Base-by-base conservation (phyloP, 1,140 invertebrate species). In the Papilio machaon region DNA sequence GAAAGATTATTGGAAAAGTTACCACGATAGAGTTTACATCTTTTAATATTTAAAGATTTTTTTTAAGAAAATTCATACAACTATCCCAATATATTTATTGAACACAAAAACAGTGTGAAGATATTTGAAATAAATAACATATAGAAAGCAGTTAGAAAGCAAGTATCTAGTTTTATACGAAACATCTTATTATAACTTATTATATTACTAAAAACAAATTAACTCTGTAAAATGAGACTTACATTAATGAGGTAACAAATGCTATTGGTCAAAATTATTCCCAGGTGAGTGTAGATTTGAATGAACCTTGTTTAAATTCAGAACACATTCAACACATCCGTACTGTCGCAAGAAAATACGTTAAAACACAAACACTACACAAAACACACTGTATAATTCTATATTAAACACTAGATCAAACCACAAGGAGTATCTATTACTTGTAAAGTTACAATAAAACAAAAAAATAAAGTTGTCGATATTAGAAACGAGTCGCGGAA, bases 401-500 rank as follows among this genome's bases (percentile, higher is more conserved):
- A 30, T 6, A 67, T 15, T 35, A 35, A 35, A 35, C 64, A 67
- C 64, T 67, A 38, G 64, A 67, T 7, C 23, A 67, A 35, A 67
- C 23, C 64, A 67, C 64, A 67, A 67, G 13, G 35, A 15, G 13
- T 35, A 67, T 67, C 73, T n/a, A 47, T 74, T n/a, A 47, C 73
- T 46, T 46, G 73, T 19, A 23, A 52, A 75, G n/a, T 52, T 13
- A 54, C 47, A 52, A 75, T 3, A 47, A 75, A 75, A 75, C 73
- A 49, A 52, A 52, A 74, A 75, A 75, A 15, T 52, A 47, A 75
- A 75, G 43, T 75, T 75, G 47, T 19, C 19, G 46, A 30, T 75
- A 75, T 75, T 23, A 49, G n/a, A 75, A 75, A 75, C 19, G 73
- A 75, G 73, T 75, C 73, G 73, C 73, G 73, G 46, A 75, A 75